Conservation (phyloP, 2,888 invertebrate species). For the Vandiemenella viatica region DNA sequence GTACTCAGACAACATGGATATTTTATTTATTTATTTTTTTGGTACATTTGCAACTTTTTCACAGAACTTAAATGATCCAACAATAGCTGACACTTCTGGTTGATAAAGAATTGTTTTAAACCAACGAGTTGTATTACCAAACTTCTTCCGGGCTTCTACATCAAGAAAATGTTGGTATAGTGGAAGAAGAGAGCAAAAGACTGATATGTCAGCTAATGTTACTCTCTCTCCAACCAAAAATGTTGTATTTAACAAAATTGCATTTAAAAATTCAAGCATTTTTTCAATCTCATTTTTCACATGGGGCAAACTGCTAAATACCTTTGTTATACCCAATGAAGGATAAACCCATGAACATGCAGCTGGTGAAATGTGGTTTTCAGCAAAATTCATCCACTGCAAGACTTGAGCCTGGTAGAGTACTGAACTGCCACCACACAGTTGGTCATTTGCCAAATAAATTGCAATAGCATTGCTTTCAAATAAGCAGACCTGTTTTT, state of each 20-base stretch:
- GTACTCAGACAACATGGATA: no score
- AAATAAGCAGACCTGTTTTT: constrained; percentile 18
- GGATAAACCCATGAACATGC: constrained; percentile 23
- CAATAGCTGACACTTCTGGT: constrained; percentile 22
- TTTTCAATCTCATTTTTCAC: constrained; percentile 22
- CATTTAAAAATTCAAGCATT: constrained; percentile 23
- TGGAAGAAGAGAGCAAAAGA: constrained; percentile 24
- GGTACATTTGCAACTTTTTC: no score
- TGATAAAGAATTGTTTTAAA: constrained; percentile 29
- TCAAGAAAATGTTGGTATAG: constrained; percentile 25
- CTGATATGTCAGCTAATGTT: constrained; percentile 29
- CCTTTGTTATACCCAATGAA: constrained; percentile 10
- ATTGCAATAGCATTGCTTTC: constrained; percentile 27
- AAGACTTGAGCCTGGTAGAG: constrained; percentile 26
- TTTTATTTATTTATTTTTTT: no score
- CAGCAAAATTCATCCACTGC: constrained; percentile 29
- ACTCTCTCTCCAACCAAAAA: constrained; percentile 30
- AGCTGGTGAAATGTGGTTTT: constrained; percentile 27
- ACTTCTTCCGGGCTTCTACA: constrained; percentile 20
- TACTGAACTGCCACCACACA: constrained; percentile 23
- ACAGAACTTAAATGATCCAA: constrained; percentile 18
- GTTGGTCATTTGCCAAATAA: constrained; percentile 23
- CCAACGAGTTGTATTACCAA: constrained; percentile 28
- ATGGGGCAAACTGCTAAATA: constrained; percentile 9
- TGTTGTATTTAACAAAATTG: constrained; percentile 24